These are phyloP conservation scores for Magallana angulata DNA, from an alignment of 1,140 invertebrate genomes.

Conservation along the genomic window DNA sequence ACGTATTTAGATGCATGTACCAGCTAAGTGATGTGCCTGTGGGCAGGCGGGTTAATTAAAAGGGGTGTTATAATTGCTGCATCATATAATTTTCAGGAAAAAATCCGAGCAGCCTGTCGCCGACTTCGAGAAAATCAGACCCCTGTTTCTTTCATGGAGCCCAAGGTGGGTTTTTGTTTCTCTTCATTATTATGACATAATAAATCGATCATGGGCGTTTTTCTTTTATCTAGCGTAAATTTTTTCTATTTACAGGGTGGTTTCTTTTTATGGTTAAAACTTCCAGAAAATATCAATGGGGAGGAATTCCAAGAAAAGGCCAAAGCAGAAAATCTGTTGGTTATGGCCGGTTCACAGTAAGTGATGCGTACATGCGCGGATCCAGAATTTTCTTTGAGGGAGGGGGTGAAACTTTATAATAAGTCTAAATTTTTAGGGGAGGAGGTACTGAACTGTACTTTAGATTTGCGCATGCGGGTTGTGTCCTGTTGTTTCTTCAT, in stretches of 20 bases:
- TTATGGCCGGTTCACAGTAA: background rate
- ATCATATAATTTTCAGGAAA: background rate
- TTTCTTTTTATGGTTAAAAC: conserved; percentile 6
- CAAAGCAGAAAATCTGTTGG: background rate
- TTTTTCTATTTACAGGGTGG: background rate
- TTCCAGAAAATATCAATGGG: background rate
- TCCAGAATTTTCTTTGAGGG: too few relatives aligned
- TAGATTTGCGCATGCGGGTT: too few relatives aligned
- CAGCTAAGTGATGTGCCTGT: too few relatives aligned
- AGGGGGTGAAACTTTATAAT: too few relatives aligned
- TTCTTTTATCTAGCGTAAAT: background rate
- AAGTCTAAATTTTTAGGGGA: too few relatives aligned
- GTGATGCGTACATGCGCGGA: background rate
- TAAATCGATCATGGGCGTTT: background rate
- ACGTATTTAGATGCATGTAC: too few relatives aligned
- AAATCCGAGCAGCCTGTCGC: background rate
- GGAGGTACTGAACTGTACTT: too few relatives aligned
- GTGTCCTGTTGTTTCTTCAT: too few relatives aligned
- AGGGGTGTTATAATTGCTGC: too few relatives aligned
- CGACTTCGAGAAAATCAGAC: background rate
- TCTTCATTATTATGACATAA: too few relatives aligned
- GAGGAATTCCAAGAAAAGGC: background rate
- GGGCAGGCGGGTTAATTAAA: too few relatives aligned
- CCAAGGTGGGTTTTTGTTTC: background rate
- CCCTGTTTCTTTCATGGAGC: background rate